phyloP scores from a whole-genome alignment of 2,113 vertebrate species.

The Oncorhynchus gorbuscha region DNA sequence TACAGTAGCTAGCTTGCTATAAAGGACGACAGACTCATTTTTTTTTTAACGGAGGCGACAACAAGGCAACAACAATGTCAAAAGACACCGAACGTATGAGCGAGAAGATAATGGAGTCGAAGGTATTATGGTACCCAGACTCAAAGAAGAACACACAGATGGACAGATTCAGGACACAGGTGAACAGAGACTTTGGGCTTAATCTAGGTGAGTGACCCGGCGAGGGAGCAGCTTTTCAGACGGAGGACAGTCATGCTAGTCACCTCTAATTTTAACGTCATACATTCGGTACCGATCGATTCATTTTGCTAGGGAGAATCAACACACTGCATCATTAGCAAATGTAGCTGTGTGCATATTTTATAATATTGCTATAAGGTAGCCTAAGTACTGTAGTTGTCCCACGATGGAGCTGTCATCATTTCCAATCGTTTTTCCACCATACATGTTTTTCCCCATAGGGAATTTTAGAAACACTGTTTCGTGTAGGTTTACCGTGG shows the following conservation, averaged over 20 bases:
- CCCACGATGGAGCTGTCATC: too few relatives aligned
- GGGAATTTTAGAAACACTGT: too few relatives aligned
- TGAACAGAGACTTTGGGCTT: constrained; percentile 79
- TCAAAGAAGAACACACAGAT: constrained; percentile 88
- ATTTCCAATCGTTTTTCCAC: too few relatives aligned
- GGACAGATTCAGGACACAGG: constrained; percentile 85
- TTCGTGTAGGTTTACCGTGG: too few relatives aligned
- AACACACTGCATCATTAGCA: too few relatives aligned
- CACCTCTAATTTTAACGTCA: not conserved
- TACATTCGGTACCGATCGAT: not conserved
- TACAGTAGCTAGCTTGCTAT: not conserved
- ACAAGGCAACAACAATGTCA: constrained; percentile 76
- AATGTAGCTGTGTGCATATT: too few relatives aligned
- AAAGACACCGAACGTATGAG: constrained; percentile 68
- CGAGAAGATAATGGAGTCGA: constrained; percentile 86
- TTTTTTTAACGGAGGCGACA: not conserved
- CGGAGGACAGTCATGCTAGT: not conserved
- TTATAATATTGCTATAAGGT: too few relatives aligned
- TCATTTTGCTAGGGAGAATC: not conserved
- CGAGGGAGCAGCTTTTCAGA: not conserved
- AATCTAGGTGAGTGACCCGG: constrained; percentile 83
- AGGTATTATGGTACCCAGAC: constrained; percentile 93
- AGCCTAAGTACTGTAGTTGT: too few relatives aligned
- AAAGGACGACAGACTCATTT: not conserved
- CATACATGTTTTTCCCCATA: too few relatives aligned